Conservation (phyloP, 2,797 vertebrate species). For the Mico argentatus region DNA sequence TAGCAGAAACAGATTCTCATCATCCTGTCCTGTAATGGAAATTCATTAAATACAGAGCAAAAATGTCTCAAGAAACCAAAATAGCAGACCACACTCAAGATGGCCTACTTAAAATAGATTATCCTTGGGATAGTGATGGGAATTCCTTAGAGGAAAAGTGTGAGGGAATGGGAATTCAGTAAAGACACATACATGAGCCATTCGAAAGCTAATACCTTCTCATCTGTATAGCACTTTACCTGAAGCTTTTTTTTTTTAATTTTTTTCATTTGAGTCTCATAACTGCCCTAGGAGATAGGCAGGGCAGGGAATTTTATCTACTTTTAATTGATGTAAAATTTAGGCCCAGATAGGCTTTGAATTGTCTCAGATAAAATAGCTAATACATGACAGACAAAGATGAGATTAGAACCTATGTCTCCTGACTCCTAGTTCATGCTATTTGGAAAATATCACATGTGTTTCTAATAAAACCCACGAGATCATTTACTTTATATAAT, state of each 20-base stretch:
- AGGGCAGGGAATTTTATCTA: background rate
- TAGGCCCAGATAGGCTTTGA: background rate
- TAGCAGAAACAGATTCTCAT: background rate
- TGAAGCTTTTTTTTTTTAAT: background rate
- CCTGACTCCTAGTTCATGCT: background rate
- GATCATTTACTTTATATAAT: background rate
- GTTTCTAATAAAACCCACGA: slow-evolving; percentile 13
- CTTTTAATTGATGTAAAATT: background rate
- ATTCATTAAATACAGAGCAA: slow-evolving; percentile 39
- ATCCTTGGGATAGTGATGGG: background rate
- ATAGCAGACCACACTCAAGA: slow-evolving; percentile 55
- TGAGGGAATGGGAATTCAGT: slow-evolving; percentile 36
- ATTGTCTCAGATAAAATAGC: slow-evolving; percentile 20
- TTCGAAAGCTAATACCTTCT: slow-evolving; percentile 27
- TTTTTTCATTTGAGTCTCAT: background rate
- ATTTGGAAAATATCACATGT: background rate
- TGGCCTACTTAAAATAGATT: slow-evolving; percentile 34
- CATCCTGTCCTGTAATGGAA: background rate
- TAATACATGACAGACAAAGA: background rate
- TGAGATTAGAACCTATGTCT: background rate
- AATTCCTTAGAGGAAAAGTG: slow-evolving; percentile 45
- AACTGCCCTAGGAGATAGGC: background rate
- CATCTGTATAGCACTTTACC: background rate
- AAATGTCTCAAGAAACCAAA: slow-evolving; percentile 60
- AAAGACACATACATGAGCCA: slow-evolving; percentile 16